Evolutionary conservation across 2,797 vertebrate species (phyloP).

Genomic region (Hyperoplus lanceolatus): DNA sequence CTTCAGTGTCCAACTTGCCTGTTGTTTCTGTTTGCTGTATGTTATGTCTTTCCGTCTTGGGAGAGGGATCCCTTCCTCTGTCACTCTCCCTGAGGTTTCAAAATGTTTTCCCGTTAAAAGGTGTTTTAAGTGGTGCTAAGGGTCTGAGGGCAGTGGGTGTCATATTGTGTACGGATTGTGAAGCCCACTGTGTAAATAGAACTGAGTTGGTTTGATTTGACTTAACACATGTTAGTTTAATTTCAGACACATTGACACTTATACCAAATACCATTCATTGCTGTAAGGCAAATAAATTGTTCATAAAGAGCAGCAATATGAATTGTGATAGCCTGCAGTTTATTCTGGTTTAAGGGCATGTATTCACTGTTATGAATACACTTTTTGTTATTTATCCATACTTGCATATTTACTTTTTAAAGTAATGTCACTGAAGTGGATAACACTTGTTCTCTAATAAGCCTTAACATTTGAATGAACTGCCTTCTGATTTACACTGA

Average conservation of each 20-base stretch:
- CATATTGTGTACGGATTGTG: not conserved
- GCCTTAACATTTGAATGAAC: conserved; percentile 19
- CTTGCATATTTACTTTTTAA: conserved; percentile 12
- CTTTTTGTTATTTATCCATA: conserved; percentile 4
- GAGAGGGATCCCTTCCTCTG: no score
- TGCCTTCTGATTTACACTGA: conserved; percentile 22
- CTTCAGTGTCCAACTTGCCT: not conserved
- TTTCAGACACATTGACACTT: not conserved
- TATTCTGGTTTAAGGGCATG: not conserved
- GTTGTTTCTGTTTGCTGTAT: not conserved
- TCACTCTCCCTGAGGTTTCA: no score
- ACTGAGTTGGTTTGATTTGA: not conserved
- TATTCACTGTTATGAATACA: not conserved
- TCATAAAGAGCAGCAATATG: not conserved
- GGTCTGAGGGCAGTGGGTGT: not conserved
- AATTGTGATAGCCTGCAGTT: not conserved
- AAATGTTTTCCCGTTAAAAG: no score
- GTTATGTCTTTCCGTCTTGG: no score
- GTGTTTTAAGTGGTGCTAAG: no score
- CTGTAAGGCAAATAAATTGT: not conserved
- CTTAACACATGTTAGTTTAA: not conserved
- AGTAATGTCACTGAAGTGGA: conserved; percentile 8
- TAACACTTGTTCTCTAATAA: conserved; percentile 8
- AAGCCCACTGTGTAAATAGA: no score
- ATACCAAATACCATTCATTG: not conserved